Base-by-base conservation (phyloP, 2,113 vertebrate species). In the Thymallus thymallus region DNA sequence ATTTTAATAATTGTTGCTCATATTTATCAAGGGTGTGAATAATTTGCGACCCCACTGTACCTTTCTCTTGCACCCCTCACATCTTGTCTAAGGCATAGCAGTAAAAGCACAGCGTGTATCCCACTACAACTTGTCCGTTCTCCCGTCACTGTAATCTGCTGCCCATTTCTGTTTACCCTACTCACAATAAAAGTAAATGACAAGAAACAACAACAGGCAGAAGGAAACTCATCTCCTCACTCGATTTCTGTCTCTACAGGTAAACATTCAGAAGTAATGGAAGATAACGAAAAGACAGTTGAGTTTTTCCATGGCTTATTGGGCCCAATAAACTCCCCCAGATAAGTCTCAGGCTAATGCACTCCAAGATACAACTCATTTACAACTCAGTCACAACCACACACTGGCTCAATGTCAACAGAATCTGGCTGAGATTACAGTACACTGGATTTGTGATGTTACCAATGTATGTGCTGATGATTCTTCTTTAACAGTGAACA, bases 181-280 rank as follows among this genome's bases (percentile, higher is more conserved):
- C 72, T 6, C 41, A 68, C 82, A 62, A 86, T 92, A 91, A 94
- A 93, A 91, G 77, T 83, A 87, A 88, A 90, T 80, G 87, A 81
- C 76, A 86, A 87, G 85, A 88, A 87, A 88, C 84, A 89, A 76
- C 71, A 76, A 76, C 71, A 76, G 75, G 75, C 76, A 55, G 82
- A 85, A 86, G 85, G 85, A 84, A 89, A 89, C 72, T 82, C 83
- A 91, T 86, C 84, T 85, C 35, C 35, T 41, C 35, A 79, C 84
- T 70, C 24, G 76, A 80, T 30, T 41, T 3, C 78, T 69, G 74
- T 80, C 75, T 86, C 79, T 84, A 74, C 24, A 62, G 80, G 86
- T 76, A 93, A 90, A 92, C 85, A 87, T 26, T 4, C 71, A 71
- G 69, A 85, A 79, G 80, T 61, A 72, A 68, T 32, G 22, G 51